A percentile compares a stretch with the other conserved stretches of the same genome.
Conservation (phyloP, 2,113 vertebrate species). For the Neoarius graeffei region DNA sequence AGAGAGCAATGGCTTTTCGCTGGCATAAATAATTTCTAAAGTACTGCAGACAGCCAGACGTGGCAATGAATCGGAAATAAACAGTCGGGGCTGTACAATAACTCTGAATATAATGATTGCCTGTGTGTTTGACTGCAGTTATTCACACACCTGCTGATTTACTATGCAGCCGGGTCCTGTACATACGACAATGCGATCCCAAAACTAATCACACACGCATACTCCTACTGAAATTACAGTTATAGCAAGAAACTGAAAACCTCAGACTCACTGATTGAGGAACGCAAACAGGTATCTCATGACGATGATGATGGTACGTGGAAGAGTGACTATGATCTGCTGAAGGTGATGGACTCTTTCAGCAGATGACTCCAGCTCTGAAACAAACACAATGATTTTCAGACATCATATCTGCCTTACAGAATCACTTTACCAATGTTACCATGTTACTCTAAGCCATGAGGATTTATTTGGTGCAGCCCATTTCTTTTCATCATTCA, state of each 20-base stretch:
- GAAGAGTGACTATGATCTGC: constrained; percentile 87
- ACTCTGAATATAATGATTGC: constrained; percentile 47
- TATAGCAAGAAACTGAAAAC: background rate
- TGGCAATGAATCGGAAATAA: constrained; percentile 45
- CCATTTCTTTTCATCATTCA: background rate
- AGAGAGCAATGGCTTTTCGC: constrained; percentile 49
- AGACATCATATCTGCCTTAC: background rate
- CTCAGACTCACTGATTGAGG: constrained; percentile 90
- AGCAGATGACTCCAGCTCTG: constrained; percentile 85
- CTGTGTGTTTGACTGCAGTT: constrained; percentile 40
- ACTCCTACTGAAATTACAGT: background rate
- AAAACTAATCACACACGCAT: background rate
- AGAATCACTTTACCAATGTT: background rate
- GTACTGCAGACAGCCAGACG: constrained; percentile 44
- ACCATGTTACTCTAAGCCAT: background rate
- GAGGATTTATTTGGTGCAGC: background rate
- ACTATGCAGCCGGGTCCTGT: constrained; percentile 8
- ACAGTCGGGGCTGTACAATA: constrained; percentile 37
- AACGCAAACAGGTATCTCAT: constrained; percentile 99
- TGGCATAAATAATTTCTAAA: constrained; percentile 59
- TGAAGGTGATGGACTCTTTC: constrained; percentile 95
- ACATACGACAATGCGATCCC: constrained; percentile 20
- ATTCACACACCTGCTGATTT: constrained; percentile 36
- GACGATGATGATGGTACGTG: constrained; percentile 88
- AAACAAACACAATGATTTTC: constrained; percentile 56